phyloP scores from a whole-genome alignment of 2,113 vertebrate genomes.

The Anseranas semipalmata region DNA sequence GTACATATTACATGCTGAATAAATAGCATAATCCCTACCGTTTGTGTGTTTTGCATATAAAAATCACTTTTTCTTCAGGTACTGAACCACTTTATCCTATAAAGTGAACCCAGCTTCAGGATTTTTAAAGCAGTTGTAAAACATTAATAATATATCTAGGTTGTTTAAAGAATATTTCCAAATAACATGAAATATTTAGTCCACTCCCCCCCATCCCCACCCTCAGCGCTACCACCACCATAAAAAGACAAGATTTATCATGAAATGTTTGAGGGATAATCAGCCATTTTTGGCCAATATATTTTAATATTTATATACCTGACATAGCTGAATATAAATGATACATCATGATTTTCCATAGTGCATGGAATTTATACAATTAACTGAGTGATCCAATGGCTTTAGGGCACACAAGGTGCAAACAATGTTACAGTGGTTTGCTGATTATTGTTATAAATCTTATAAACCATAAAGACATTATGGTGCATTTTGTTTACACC shows the following conservation, averaged over 20 bases:
- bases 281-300: constrained; percentile 80
- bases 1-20: not conserved
- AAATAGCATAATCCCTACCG: not conserved
- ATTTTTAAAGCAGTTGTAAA: constrained; percentile 79
- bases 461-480: constrained; percentile 74
- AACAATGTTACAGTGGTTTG: constrained; percentile 66
- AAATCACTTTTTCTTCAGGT: constrained; percentile 55
- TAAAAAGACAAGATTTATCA: constrained; percentile 83
- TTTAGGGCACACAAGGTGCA: constrained; percentile 77
- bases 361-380: constrained; percentile 81
- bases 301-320: constrained; percentile 87
- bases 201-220: not conserved
- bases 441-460: constrained; percentile 83
- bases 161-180: constrained; percentile 82
- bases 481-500: constrained; percentile 73
- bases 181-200: constrained; percentile 85
- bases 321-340: constrained; percentile 83
- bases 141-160: constrained; percentile 81
- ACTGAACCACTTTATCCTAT: not conserved
- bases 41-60: not conserved
- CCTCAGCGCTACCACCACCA: constrained; percentile 33
- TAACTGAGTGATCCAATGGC: constrained; percentile 77
- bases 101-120: constrained; percentile 52
- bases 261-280: constrained; percentile 81
- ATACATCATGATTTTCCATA: constrained; percentile 77